Evolutionary conservation across 2,888 invertebrate genomes (phyloP).

Genomic region (Pollenia angustigena): DNA sequence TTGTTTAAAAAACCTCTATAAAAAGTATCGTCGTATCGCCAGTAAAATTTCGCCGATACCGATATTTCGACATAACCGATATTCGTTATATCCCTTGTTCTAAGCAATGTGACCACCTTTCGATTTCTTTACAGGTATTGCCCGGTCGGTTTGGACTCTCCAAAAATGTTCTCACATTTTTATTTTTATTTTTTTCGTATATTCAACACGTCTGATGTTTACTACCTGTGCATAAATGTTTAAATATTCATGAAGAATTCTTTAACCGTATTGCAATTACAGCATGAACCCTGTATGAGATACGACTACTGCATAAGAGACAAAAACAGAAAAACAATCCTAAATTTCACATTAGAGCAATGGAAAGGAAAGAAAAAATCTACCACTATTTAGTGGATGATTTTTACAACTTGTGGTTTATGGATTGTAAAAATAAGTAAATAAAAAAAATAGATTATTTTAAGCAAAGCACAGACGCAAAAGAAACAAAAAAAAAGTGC

Average conservation of each 20-base stretch:
- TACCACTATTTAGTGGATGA: constrained; percentile 49
- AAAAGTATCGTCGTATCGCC: no score
- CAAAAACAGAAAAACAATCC: constrained; percentile 7
- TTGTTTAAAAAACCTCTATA: no score
- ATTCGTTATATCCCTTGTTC: no score
- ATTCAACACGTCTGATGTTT: constrained; percentile 58
- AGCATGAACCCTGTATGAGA: constrained; percentile 42
- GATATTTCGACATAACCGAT: no score
- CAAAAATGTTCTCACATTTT: neutral
- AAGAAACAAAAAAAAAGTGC: neutral
- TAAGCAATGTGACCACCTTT: neutral
- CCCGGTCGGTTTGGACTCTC: neutral
- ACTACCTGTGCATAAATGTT: constrained; percentile 59
- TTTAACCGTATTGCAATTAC: constrained; percentile 65
- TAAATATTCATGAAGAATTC: constrained; percentile 71
- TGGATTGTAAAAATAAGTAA: constrained; percentile 59
- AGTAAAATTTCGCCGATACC: no score
- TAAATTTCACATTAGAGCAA: constrained; percentile 43
- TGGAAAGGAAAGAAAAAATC: neutral
- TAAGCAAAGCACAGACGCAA: constrained; percentile 1
- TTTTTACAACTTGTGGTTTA: constrained; percentile 68
- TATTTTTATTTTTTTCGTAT: constrained; percentile 5
- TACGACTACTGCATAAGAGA: constrained; percentile 22
- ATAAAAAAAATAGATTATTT: constrained; percentile 39
- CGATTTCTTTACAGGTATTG: neutral